Base-by-base conservation (phyloP, 2,888 invertebrate species). In the Plebejus melissa region DNA sequence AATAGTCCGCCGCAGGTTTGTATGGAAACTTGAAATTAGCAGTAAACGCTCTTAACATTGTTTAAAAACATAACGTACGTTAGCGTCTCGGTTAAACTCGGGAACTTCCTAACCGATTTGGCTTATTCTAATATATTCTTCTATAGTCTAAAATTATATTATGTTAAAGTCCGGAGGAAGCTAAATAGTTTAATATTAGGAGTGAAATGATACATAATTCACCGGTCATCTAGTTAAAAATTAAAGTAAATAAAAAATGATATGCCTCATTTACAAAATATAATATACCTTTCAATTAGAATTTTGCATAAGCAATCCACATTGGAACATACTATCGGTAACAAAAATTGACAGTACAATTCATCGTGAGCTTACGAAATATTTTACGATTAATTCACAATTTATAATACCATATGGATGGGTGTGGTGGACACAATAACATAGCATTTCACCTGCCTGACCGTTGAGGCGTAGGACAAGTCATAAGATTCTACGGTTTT, bases 371-470 rank as follows among this genome's bases (percentile, higher is more conserved):
- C 57, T 70, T 75, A 76, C 46, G 41, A 50, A 75, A 74, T 71
- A 74, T 65, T 74, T 75, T 60, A 71, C 74, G 74, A 76, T 74
- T 75, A 76, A 74, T 76, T 60, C 76, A 71, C 50, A 75, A 76
- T 76, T 76, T 74, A 90, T 88, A 87, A 84, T 82, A 86, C 88
- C 90, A 91, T 88, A 89, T 90, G 89, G 88, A 87, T 87, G 86
- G 89, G 88, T 88, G 90, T 90, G 89, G 90, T 89, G 88, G 86
- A 84, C 85, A 87, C 87, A 88, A 87, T 88, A 88, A 88, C 86
- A 84, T 88, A 87, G 84, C 85, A 86, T 86, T 86, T 90, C 92
- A 91, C 91, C 91, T 92, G 91, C 90, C 87, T 86, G 86, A 86
- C 82, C 82, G 83, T 82, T 81, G 80, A 78, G 76, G 76, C 78